These are phyloP conservation scores for Antechinus flavipes DNA, from an alignment of 2,113 vertebrate species.

Conservation along the genomic window DNA sequence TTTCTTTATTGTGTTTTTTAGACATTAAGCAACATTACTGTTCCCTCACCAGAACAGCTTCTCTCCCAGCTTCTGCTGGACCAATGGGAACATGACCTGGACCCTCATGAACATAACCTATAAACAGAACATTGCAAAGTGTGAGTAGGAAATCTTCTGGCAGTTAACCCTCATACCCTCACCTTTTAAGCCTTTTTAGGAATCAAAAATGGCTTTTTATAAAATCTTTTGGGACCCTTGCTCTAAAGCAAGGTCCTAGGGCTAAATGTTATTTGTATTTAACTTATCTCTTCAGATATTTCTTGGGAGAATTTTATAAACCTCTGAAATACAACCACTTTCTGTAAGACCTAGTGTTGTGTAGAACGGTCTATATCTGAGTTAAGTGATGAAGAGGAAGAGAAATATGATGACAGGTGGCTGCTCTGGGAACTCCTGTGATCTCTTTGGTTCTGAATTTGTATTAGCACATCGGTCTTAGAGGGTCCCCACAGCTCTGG, in stretches of 20 bases:
- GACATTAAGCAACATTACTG: conserved; percentile 88
- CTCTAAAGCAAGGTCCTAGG: neutral
- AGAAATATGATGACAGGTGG: neutral
- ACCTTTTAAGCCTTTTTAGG: neutral
- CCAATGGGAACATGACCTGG: conserved; percentile 80
- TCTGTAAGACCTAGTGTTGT: neutral
- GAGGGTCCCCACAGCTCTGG: too few species aligned
- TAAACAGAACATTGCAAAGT: conserved; percentile 85
- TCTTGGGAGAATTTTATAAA: neutral
- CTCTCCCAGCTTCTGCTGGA: conserved; percentile 85
- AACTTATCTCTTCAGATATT: neutral
- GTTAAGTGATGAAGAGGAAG: neutral
- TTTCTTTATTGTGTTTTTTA: conserved; percentile 74
- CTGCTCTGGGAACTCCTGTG: neutral
- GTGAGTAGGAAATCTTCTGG: conserved; percentile 83
- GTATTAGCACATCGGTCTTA: too few species aligned
- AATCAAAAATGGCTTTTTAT: neutral
- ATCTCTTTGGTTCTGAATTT: too few species aligned
- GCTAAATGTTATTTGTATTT: neutral
- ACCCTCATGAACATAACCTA: conserved; percentile 85
- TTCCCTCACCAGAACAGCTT: conserved; percentile 83
- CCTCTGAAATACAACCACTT: neutral
- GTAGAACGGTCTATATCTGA: neutral
- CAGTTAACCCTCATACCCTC: neutral
- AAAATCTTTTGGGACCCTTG: neutral